A percentile compares a stretch with the other conserved stretches of the same genome.
phyloP scores from a whole-genome alignment of 2,888 invertebrate species.

The Dicycla oo region DNA sequence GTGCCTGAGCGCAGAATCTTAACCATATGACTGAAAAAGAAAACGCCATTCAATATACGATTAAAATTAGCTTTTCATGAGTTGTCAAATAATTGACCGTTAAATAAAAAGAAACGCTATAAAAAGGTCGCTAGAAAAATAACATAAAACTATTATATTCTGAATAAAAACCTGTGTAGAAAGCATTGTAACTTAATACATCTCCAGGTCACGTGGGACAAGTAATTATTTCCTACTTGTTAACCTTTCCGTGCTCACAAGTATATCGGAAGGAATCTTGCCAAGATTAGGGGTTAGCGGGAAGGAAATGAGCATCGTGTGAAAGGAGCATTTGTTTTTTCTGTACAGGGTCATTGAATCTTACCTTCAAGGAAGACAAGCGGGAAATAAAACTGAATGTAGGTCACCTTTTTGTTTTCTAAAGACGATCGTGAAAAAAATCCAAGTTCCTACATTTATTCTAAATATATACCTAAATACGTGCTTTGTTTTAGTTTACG shows the following conservation, averaged over 20 bases:
- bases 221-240: slow-evolving; percentile 48
- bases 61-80: not conserved
- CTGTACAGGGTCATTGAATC: not conserved
- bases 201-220: slow-evolving; percentile 8
- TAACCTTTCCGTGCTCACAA: slow-evolving; percentile 38
- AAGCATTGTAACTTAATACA: slow-evolving; percentile 9
- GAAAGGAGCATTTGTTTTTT: slow-evolving; percentile 26
- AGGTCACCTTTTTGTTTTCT: slow-evolving; percentile 25
- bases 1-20: not conserved
- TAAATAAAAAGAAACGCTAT: too few relatives aligned
- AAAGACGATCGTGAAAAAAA: slow-evolving; percentile 5
- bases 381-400: slow-evolving; percentile 26
- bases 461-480: not conserved
- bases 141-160: not conserved
- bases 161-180: not conserved
- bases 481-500: not conserved
- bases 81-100: not conserved
- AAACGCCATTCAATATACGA: not conserved
- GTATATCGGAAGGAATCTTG: slow-evolving; percentile 33
- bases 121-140: not conserved
- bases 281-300: slow-evolving; percentile 37
- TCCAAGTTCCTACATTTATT: slow-evolving; percentile 3
- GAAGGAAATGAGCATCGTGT: slow-evolving; percentile 31
- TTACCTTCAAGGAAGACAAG: slow-evolving; percentile 11
- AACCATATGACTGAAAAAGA: not conserved